phyloP scores from a whole-genome alignment of 2,888 invertebrate genomes.

The Cerastis rubricosa region DNA sequence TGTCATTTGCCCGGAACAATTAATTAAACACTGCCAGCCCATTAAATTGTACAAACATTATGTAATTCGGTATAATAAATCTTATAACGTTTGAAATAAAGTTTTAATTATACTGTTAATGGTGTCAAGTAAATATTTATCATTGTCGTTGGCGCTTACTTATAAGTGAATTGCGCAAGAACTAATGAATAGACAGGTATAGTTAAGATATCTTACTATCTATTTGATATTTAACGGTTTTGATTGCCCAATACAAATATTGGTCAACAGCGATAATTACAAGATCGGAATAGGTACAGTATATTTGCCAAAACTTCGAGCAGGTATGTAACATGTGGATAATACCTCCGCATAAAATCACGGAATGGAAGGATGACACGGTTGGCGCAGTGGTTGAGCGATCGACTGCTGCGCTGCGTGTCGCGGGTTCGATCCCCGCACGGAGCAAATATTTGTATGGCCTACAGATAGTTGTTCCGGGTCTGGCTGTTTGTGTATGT shows the following conservation, averaged over 20 bases:
- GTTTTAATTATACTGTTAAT: conserved; percentile 20
- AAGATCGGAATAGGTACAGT: no score
- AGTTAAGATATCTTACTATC: conserved; percentile 18
- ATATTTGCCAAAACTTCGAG: no score
- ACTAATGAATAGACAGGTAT: conserved; percentile 1
- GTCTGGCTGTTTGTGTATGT: no score
- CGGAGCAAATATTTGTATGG: no score
- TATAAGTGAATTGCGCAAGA: conserved; percentile 28
- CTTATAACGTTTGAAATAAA: conserved; percentile 11
- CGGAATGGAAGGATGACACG: no score
- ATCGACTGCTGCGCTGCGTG: no score
- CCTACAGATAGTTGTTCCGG: no score
- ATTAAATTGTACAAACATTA: conserved; percentile 16
- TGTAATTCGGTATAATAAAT: conserved; percentile 11
- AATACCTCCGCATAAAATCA: no score
- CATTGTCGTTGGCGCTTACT: conserved; percentile 15
- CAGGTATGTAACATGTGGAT: no score
- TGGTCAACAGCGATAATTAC: conserved; percentile 18
- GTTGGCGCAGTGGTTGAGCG: no score
- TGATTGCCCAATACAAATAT: conserved; percentile 41
- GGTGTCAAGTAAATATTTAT: conserved; percentile 25
- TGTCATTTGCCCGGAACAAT: conserved; percentile 5
- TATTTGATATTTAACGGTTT: conserved; percentile 16
- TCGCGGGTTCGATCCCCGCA: no score
- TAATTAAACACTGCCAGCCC: neutral